These are phyloP conservation scores for Lethenteron camtschaticum DNA, from an alignment of 2,113 vertebrate species.

Conservation along the genomic window DNA sequence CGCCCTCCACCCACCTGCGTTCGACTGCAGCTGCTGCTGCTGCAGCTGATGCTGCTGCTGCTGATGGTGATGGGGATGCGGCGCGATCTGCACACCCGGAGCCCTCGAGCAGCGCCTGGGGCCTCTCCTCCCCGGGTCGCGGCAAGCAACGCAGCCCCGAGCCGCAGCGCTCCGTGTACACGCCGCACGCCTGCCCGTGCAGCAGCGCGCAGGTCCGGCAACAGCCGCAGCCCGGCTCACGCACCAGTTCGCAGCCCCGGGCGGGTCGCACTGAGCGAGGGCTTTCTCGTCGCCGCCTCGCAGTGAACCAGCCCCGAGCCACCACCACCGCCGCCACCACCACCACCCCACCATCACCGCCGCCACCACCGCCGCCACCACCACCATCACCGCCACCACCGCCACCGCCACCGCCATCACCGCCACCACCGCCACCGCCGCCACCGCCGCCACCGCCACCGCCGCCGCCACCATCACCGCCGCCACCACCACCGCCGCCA, in stretches of 20 bases:
- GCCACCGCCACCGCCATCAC: too few relatives aligned
- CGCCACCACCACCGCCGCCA: constrained; percentile 20
- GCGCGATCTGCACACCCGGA: constrained; percentile 32
- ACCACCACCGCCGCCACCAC: constrained; percentile 34
- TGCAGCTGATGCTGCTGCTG: too few relatives aligned
- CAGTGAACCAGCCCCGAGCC: constrained; percentile 60
- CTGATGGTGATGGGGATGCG: too few relatives aligned
- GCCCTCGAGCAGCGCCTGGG: constrained; percentile 56
- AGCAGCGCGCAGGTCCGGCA: constrained; percentile 29
- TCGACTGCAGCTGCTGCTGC: too few relatives aligned
- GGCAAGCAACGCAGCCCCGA: constrained; percentile 41
- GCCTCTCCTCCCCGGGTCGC: constrained; percentile 31
- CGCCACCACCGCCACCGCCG: too few relatives aligned
- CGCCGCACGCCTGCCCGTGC: not conserved
- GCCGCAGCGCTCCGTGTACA: constrained; percentile 34
- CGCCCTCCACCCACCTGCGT: too few relatives aligned
- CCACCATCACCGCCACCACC: too few relatives aligned
- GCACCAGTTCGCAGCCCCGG: constrained; percentile 41
- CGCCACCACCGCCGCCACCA: too few relatives aligned
- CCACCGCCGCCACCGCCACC: constrained; percentile 19
- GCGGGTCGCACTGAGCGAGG: constrained; percentile 40
- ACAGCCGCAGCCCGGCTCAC: constrained; percentile 42
- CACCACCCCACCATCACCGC: too few relatives aligned
- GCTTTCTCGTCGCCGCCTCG: constrained; percentile 45
- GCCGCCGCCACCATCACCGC: too few relatives aligned